Base-by-base conservation (phyloP, 2,797 vertebrate species). In the Argyrosomus regius region DNA sequence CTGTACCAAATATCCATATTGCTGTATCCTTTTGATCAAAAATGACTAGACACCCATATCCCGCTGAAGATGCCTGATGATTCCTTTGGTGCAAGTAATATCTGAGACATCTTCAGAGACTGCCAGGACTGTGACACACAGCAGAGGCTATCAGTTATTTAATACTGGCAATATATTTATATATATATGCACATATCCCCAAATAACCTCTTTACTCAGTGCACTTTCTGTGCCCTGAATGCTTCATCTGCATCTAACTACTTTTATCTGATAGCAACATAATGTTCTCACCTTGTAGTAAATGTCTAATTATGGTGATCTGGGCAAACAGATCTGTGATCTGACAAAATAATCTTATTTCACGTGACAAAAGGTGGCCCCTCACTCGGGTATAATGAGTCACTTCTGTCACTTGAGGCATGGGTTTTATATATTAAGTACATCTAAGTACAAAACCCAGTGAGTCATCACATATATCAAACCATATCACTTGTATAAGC, bases 121-220 rank as follows among this genome's bases (percentile, higher is more conserved):
- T 78, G 74, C 62, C 31, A 77, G 60, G 72, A 85, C 77, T 73
- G 77, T 86, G 83, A 88, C 77, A 87, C 28, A 80, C 56, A 54
- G 77, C 71, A 69, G 53, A 65, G 24, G 24, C 22, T 77, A 72
- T 82, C 69, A 71, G 52, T 83, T 83, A 77, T 80, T 82, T 83
- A 82, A 75, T 63, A 63, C 69, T 71, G 22, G 58, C 53, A 65
- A 57, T 77, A 71, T 80, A 72, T 73, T 80, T 85, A 18, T 17
- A 53, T 24, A 22, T 73, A 54, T 48, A 16, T 73, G 65, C 35
- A 72, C 68, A 60, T 60, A 64, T 73, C 72, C 77, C 72, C 24
- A 72, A 13, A 74, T 78, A 62, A 74, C 48, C 60, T 73, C 66
- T 63, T 53, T 43, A 13, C n/a, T 50, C 46, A 79, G 54, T 65